These are phyloP conservation scores for Heliothis virescens DNA, from an alignment of 1,140 invertebrate genomes.

Conservation along the genomic window DNA sequence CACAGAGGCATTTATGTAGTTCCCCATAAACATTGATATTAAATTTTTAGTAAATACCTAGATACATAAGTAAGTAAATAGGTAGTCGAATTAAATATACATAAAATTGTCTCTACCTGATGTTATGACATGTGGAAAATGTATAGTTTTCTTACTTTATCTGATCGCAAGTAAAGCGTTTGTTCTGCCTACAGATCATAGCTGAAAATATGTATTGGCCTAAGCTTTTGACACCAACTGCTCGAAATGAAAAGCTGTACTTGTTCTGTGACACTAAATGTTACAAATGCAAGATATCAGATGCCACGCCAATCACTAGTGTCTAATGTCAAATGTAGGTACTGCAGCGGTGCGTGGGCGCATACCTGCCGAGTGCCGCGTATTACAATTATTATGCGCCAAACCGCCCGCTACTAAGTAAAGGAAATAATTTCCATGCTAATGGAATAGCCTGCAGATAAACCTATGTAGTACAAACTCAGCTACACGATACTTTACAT, in stretches of 20 bases:
- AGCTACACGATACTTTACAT: neutral
- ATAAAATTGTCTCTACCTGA: neutral
- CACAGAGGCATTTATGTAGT: neutral
- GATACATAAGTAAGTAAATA: neutral
- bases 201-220: too few relatives aligned
- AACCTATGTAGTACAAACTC: neutral
- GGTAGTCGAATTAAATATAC: neutral
- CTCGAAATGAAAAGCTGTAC: neutral
- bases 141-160: too few relatives aligned
- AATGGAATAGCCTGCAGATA: neutral
- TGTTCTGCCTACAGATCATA: too few relatives aligned
- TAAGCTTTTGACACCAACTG: too few relatives aligned
- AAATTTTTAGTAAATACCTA: too few relatives aligned
- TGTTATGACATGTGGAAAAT: neutral
- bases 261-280: neutral
- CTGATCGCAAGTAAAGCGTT: too few relatives aligned
- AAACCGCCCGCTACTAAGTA: neutral
- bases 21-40: too few relatives aligned
- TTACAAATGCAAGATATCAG: neutral
- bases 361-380: neutral
- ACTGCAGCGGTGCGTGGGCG: neutral
- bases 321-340: neutral
- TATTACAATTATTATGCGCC: slow-evolving; percentile 3
- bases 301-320: neutral
- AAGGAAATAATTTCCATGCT: neutral